These are phyloP conservation scores for Drosophila subquinaria DNA, from an alignment of 2,888 invertebrate genomes.

Conservation along the genomic window DNA sequence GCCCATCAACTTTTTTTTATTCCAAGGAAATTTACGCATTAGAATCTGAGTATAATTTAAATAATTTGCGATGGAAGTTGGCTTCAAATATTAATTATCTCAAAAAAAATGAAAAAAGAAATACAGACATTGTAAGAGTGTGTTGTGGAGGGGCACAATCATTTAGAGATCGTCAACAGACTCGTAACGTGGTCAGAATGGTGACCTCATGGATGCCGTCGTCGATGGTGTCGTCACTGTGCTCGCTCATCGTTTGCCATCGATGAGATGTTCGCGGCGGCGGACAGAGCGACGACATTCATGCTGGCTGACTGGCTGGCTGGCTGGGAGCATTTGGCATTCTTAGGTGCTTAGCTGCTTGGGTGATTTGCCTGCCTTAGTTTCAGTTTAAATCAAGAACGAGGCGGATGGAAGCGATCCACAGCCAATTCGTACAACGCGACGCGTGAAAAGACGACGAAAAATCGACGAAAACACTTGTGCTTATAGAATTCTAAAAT, in stretches of 20 bases:
- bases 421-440: conserved; percentile 24
- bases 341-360: conserved; percentile 38
- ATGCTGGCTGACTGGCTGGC: conserved; percentile 1
- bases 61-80: conserved; percentile 9
- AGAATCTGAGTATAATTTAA: conserved; percentile 5
- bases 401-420: conserved; percentile 72
- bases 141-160: not conserved
- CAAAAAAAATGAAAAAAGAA: not conserved
- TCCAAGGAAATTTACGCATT: conserved; percentile 15
- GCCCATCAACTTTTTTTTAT: conserved; percentile 8
- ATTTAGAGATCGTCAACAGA: conserved; percentile 25
- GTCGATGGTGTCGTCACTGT: conserved; percentile 46
- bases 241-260: conserved; percentile 23
- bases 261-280: conserved; percentile 32
- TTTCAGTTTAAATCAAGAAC: conserved; percentile 77
- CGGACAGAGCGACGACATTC: conserved; percentile 56
- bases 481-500: conserved; percentile 27
- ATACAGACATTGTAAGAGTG: not conserved
- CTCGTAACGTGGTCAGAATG: conserved; percentile 15
- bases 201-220: conserved; percentile 53
- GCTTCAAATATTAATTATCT: conserved; percentile 7
- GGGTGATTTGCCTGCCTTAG: conserved; percentile 63
- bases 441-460: conserved; percentile 24
- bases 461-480: conserved; percentile 18
- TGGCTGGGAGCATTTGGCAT: conserved; percentile 43